Evolutionary conservation across 2,888 invertebrate genomes (phyloP), one percentile per base, ranked within the genome.

Genomic region (Mimachlamys varia): DNA sequence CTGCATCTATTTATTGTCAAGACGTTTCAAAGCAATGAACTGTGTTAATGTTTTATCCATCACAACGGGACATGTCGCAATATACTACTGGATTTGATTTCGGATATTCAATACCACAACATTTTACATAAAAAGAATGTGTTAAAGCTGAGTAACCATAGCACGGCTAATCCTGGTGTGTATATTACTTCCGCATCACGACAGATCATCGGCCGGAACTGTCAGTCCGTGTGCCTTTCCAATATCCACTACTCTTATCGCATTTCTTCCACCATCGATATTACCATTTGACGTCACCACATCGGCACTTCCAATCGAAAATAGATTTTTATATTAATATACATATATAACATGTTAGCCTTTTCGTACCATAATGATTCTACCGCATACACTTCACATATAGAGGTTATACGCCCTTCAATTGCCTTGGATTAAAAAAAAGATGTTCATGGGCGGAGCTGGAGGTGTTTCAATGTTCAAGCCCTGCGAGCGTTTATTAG

Each of bases 241-340:
- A 62, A 62, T n/a, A 62, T 62, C 62, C 62, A 44, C 58, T 22
- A 62, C 62, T 62, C 62, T 62, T 62, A 62, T 62, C 62, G 62
- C 7, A 22, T 62, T 62, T 62, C 62, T 62, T 17, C n/a, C n/a
- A 22, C 0, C 62, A 22, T 22, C 53, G 19, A 53, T 53, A 53
- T 53, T 62, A 62, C 19, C 44, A 62, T 62, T 19, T 62, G 62
- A 62, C 62, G n/a, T 62, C 62, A 22, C n/a, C n/a, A 10, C 17
- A 22, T 22, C 62, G 22, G 22, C 62, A n/a, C 4, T 62, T 22
- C 3, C 62, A n/a, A 22, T 44, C 44, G 22, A 22, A n/a, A n/a
- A 19, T 62, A 62, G 62, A 53, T 7, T 53, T 1, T 53, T 5
- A 19, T 2, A 53, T 19, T 53, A 53, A 53, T 53, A 10, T 53